These are phyloP conservation scores for Eulemur rufifrons DNA, from an alignment of 2,113 vertebrate species.

Conservation along the genomic window DNA sequence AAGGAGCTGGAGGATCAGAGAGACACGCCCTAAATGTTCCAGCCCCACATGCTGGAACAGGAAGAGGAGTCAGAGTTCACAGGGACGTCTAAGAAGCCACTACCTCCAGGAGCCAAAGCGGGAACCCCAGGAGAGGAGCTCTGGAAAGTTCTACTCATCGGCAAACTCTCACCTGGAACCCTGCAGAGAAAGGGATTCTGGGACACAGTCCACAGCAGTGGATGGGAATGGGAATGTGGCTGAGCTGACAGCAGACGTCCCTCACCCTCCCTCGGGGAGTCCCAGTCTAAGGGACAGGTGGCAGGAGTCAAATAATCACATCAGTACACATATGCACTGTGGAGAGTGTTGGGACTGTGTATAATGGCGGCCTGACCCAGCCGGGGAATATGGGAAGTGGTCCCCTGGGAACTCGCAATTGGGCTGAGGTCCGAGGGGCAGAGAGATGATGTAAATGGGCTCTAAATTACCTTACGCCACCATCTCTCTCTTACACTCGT, in stretches of 20 bases:
- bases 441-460: not conserved
- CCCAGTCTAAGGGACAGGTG: not conserved
- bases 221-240: not conserved
- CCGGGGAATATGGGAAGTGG: accelerated
- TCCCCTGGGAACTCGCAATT: not conserved
- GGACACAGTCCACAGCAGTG: not conserved
- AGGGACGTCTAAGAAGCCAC: not conserved
- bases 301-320: not conserved
- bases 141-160: no score
- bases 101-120: not conserved
- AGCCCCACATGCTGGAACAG: not conserved
- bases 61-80: not conserved
- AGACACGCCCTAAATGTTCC: not conserved
- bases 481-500: not conserved
- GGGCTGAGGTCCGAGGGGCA: no score
- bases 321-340: accelerated
- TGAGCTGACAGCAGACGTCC: not conserved
- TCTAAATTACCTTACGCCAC: not conserved
- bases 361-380: not conserved
- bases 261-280: not conserved
- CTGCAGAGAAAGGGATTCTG: not conserved
- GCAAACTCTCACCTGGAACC: not conserved
- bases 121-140: no score
- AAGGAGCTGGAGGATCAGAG: not conserved
- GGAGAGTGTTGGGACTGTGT: no score